Conservation (phyloP, 2,888 invertebrate genomes). For the Cataglyphis albicans region DNA sequence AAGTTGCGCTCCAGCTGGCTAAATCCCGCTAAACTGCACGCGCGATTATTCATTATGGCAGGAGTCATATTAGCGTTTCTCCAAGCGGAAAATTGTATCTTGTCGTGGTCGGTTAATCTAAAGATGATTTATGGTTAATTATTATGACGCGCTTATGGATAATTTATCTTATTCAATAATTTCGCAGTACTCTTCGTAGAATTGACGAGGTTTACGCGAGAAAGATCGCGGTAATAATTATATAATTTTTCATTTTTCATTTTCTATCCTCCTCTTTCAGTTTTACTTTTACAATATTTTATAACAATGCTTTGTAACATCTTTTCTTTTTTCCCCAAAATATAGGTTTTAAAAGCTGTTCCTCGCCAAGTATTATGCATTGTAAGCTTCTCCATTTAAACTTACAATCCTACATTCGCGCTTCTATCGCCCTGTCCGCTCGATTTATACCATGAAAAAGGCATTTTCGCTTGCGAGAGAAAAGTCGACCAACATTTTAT, state of each 20-base stretch:
- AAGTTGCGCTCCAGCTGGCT: not conserved
- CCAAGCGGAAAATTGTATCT: not conserved
- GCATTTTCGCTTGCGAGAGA: conserved; percentile 31
- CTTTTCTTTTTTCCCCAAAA: not conserved
- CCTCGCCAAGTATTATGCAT: not conserved
- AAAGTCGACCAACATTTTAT: conserved; percentile 28
- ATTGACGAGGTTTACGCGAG: not conserved
- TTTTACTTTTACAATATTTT: not conserved
- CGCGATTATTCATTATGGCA: conserved; percentile 31
- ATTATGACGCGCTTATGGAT: not conserved
- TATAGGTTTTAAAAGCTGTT: not conserved
- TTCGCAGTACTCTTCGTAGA: not conserved
- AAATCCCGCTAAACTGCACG: not conserved
- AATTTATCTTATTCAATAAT: conserved; percentile 21
- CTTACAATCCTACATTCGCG: conserved; percentile 25
- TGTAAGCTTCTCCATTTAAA: conserved; percentile 13
- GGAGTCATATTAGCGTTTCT: conserved; percentile 2
- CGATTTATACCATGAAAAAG: conserved; percentile 37
- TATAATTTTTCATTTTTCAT: not conserved
- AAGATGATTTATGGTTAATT: not conserved
- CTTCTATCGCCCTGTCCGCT: conserved; percentile 31
- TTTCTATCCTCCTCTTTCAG: not conserved
- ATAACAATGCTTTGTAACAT: not conserved
- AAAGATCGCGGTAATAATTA: not conserved
- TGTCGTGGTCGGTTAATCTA: conserved; percentile 3